A percentile compares a stretch with the other conserved stretches of the same genome.
Conservation (phyloP, 2,113 vertebrate genomes). For the Saguinus imperator region DNA sequence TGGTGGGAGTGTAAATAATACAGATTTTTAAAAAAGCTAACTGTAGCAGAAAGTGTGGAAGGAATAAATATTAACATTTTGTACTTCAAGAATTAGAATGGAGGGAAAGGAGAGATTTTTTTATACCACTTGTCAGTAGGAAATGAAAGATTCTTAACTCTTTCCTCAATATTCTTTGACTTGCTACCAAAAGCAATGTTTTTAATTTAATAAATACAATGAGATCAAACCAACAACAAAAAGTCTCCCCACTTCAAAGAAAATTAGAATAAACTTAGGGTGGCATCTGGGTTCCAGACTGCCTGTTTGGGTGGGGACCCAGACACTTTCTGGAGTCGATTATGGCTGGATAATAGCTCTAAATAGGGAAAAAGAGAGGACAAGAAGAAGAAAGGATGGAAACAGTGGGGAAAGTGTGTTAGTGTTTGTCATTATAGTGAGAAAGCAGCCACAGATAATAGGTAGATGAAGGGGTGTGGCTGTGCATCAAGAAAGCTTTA, state of each 20-base stretch:
- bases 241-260: not conserved
- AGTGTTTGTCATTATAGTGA: not conserved
- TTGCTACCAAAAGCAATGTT: not conserved
- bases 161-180: not conserved
- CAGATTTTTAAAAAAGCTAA: not conserved
- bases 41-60: not conserved
- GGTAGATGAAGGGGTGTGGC: not conserved
- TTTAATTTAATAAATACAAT: not conserved
- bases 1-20: not conserved
- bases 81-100: not conserved
- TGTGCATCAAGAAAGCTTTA: not conserved
- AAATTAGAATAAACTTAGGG: not conserved
- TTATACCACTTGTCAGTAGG: too few species aligned
- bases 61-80: not conserved
- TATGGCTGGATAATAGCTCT: not conserved
- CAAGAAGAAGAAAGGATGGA: not conserved
- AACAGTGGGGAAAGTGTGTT: not conserved
- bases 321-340: not conserved
- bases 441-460: not conserved
- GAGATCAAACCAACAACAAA: not conserved
- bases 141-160: not conserved
- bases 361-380: not conserved
- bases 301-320: not conserved
- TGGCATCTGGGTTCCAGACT: not conserved
- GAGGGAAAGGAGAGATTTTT: not conserved